phyloP scores from a whole-genome alignment of 1,140 invertebrate genomes.

The Cherax destructor region DNA sequence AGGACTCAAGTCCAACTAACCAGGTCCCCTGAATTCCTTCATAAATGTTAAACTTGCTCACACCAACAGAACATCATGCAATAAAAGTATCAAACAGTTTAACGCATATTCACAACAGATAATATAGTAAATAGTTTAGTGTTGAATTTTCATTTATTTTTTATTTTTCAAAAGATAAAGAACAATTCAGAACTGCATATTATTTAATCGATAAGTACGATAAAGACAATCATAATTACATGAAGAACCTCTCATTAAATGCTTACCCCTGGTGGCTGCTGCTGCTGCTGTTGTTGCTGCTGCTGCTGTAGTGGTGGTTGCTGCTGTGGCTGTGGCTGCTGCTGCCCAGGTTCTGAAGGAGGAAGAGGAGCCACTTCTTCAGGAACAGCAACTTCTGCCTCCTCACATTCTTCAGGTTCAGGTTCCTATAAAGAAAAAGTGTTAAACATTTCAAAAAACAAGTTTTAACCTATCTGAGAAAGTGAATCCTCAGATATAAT shows the following conservation, averaged over 20 bases:
- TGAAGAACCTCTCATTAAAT: not conserved
- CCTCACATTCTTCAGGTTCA: constrained; percentile 72
- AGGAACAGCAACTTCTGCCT: constrained; percentile 62
- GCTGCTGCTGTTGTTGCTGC: not conserved
- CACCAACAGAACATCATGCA: too few species aligned
- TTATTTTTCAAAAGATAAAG: too few species aligned
- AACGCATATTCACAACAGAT: too few species aligned
- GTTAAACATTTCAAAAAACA: not conserved
- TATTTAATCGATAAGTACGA: too few species aligned
- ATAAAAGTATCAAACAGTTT: too few species aligned
- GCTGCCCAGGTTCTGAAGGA: constrained; percentile 35
- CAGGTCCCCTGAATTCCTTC: too few species aligned
- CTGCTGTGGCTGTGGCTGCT: not conserved
- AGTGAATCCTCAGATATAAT: not conserved
- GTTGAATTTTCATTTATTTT: too few species aligned
- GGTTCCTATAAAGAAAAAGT: constrained; percentile 72
- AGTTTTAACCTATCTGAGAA: not conserved
- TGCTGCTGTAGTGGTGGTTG: not conserved
- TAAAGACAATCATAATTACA: too few species aligned
- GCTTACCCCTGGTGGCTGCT: not conserved
- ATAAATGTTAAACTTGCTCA: too few species aligned
- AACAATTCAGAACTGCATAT: too few species aligned
- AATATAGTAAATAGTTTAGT: too few species aligned
- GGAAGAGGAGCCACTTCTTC: constrained; percentile 62
- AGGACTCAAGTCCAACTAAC: too few species aligned